Evolutionary conservation across 2,113 vertebrate species (phyloP), one percentile per base, ranked within the genome.

Genomic region (Thunnus thynnus): DNA sequence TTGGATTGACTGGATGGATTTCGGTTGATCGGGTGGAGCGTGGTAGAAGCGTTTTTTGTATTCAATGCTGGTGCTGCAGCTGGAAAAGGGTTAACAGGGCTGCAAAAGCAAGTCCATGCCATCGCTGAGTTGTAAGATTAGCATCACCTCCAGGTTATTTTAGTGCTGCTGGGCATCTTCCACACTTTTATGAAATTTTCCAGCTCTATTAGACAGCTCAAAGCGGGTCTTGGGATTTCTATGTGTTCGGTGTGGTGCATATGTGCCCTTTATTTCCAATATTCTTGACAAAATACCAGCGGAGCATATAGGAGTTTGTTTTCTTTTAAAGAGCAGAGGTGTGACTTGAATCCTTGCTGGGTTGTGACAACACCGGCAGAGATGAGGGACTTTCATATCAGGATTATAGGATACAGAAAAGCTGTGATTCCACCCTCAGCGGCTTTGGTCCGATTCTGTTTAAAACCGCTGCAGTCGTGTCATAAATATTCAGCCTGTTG

Each of bases 131-230:
- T 36, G 32, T 8, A 2, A 36, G 32, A 36, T 71, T 25, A 51
- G 20, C 32, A 8, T 36, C 58, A n/a, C 50, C 63, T 52, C 44
- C 56, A 63, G 74, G 32, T 72, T 78, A 52, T 54, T 69, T 68
- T 30, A n/a, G 57, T 20, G 58, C 72, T 80, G 58, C 72, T 3
- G 57, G 68, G 52, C 22, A 12, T 10, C 5, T 52, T 11, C 72
- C 20, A 6, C 67, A 22, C 54, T 56, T 83, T 70, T 52, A 73
- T 86, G 52, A 70, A n/a, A 50, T 54, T 77, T 61, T 41, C 60
- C 61, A 16, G 78, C 62, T 18, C 5, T n/a, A n/a, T 75, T 41
- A n/a, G 3, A 1, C 65, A 36, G 18, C 71, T 70, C 57, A 46
- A 1, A 30, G 65, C 47, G 52, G 12, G n/a, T 48, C 65, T 52